Conservation (phyloP, 2,888 invertebrate species). For the Crocallis elinguaria region DNA sequence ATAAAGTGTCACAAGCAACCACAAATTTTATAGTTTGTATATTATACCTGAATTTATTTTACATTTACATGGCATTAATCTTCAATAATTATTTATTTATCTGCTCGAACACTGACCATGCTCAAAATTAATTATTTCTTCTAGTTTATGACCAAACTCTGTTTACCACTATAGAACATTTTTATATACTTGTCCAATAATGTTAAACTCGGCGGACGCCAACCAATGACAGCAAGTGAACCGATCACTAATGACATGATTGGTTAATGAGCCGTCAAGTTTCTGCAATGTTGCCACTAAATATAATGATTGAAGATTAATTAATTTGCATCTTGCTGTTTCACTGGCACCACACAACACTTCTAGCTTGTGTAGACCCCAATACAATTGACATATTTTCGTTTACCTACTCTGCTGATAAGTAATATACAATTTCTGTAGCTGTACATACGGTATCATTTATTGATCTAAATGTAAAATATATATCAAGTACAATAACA, state of each 20-base stretch:
- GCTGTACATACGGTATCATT: constrained; percentile 1
- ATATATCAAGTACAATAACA: constrained; percentile 30
- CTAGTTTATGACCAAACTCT: no score
- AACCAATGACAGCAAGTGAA: no score
- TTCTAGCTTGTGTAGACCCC: background rate
- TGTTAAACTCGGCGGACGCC: no score
- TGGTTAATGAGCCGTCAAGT: no score
- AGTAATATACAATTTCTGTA: background rate
- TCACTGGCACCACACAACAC: background rate
- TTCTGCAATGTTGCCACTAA: no score
- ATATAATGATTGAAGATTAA: no score
- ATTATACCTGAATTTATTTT: constrained; percentile 22
- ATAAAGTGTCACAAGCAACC: constrained; percentile 16
- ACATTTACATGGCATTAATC: constrained; percentile 3
- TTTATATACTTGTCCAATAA: no score
- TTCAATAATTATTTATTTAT: background rate
- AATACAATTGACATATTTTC: constrained; percentile 9
- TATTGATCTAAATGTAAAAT: constrained; percentile 6
- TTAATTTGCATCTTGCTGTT: no score
- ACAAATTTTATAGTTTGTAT: constrained; percentile 1
- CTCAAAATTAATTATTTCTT: no score
- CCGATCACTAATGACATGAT: no score
- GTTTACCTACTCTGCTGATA: background rate
- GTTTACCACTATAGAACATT: no score
- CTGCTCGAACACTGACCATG: no score